Evolutionary conservation across 2,797 vertebrate species (phyloP).

Genomic region (Pseudochromis fuscus): DNA sequence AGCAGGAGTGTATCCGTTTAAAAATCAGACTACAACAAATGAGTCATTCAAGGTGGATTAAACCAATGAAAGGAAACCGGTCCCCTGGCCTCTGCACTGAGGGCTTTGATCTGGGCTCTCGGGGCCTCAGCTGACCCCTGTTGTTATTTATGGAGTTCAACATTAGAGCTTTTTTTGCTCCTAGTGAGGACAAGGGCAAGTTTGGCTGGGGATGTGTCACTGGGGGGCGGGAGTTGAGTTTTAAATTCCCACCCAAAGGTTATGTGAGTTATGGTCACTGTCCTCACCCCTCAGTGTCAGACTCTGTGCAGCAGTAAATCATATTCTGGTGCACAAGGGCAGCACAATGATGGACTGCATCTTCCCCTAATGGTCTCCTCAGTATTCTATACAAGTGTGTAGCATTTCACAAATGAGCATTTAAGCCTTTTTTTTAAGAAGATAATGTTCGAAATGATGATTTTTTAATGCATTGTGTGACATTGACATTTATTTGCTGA

Average conservation of each 20-base stretch:
- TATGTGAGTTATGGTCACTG: constrained; percentile 47
- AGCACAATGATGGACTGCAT: not conserved
- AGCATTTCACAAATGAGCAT: constrained; percentile 27
- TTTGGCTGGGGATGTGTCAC: constrained; percentile 10
- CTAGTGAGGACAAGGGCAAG: constrained; percentile 14
- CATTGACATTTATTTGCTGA: constrained; percentile 60
- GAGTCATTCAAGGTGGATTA: not conserved
- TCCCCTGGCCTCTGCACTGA: not conserved
- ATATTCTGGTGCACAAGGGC: not conserved
- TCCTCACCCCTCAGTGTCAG: constrained; percentile 27
- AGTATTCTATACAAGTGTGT: constrained; percentile 15
- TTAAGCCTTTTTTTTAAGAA: constrained; percentile 9
- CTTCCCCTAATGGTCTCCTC: constrained; percentile 25
- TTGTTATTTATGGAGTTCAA: constrained; percentile 13
- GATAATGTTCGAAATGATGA: constrained; percentile 33
- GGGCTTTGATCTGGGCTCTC: not conserved
- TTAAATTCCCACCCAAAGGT: constrained; percentile 54
- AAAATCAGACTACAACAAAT: not conserved
- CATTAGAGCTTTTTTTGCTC: constrained; percentile 4
- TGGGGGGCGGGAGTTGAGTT: constrained; percentile 28
- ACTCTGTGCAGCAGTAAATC: constrained; percentile 35
- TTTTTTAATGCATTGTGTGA: constrained; percentile 45
- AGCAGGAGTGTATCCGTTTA: not conserved
- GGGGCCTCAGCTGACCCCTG: not conserved
- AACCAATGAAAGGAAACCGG: not conserved